Percentiles rank a stretch among this genome's conserved stretches.
Evolutionary conservation across 2,888 invertebrate genomes (phyloP).

Genomic region (Dione juno): DNA sequence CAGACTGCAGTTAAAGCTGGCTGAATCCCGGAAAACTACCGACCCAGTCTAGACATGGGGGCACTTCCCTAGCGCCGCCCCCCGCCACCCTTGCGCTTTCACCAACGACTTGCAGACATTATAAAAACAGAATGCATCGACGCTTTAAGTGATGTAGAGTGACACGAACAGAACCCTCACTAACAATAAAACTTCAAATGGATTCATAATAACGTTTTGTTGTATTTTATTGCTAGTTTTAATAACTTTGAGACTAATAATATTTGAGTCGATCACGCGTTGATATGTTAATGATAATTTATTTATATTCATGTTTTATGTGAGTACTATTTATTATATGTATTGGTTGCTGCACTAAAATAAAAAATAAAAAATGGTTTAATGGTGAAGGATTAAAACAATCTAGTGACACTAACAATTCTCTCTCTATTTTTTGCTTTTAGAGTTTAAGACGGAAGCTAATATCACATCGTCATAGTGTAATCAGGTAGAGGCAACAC

Average conservation of each 20-base stretch:
- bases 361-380: too few species aligned
- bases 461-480: too few species aligned
- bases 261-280: background rate
- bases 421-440: too few species aligned
- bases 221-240: conserved; percentile 37
- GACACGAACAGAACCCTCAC: conserved; percentile 64
- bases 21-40: conserved; percentile 84
- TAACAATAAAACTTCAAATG: conserved; percentile 34
- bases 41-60: conserved; percentile 85
- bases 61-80: conserved; percentile 71
- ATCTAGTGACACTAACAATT: too few species aligned
- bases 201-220: conserved; percentile 2
- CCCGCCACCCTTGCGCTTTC: conserved; percentile 70
- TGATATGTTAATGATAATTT: background rate
- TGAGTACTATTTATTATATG: too few species aligned
- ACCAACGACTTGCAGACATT: conserved; percentile 72
- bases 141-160: conserved; percentile 71
- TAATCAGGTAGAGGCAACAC: too few species aligned
- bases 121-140: conserved; percentile 73
- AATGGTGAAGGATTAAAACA: too few species aligned
- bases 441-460: too few species aligned
- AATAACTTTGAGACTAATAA: background rate
- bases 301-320: background rate
- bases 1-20: conserved; percentile 80
- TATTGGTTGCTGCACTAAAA: too few species aligned